A percentile compares a stretch with the other conserved stretches of the same genome.
phyloP scores from a whole-genome alignment of 2,888 invertebrate species.

The Gari tellinella region DNA sequence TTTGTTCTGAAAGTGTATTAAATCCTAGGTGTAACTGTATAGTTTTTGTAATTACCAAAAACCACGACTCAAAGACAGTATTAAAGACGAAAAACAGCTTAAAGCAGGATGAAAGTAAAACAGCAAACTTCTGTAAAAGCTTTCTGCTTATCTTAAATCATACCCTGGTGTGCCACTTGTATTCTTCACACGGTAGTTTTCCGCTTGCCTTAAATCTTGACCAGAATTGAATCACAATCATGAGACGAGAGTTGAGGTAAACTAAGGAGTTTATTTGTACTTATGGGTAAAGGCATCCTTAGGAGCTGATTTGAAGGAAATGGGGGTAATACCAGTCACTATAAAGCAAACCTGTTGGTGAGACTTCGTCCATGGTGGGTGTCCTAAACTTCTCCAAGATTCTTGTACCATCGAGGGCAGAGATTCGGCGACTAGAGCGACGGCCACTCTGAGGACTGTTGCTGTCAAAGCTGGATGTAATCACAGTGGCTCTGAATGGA shows the following conservation, averaged over 20 bases:
- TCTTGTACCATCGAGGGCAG: constrained; percentile 78
- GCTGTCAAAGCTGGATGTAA: constrained; percentile 68
- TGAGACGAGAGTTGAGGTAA: too few species aligned
- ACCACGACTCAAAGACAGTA: not conserved
- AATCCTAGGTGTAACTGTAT: not conserved
- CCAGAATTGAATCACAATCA: too few species aligned
- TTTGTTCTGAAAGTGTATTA: constrained; percentile 53
- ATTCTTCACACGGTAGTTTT: too few species aligned
- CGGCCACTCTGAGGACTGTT: constrained; percentile 55
- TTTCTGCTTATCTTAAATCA: not conserved
- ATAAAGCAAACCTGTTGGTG: constrained; percentile 61
- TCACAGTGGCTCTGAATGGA: constrained; percentile 68
- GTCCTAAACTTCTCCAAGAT: constrained; percentile 81
- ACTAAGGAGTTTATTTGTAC: too few species aligned
- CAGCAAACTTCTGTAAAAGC: not conserved
- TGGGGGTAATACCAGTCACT: too few species aligned
- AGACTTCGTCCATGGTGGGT: constrained; percentile 70
- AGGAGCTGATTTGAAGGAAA: too few species aligned
- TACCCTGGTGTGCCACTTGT: too few species aligned
- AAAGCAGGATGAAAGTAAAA: too few species aligned
- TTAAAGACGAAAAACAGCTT: not conserved
- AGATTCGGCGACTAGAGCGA: constrained; percentile 75
- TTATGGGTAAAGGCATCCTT: too few species aligned
- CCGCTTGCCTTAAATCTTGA: too few species aligned
- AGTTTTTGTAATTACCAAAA: not conserved